A percentile compares a stretch with the other conserved stretches of the same genome.
phyloP scores from a whole-genome alignment of 2,888 invertebrate genomes.

The Deladenus siricidicola region DNA sequence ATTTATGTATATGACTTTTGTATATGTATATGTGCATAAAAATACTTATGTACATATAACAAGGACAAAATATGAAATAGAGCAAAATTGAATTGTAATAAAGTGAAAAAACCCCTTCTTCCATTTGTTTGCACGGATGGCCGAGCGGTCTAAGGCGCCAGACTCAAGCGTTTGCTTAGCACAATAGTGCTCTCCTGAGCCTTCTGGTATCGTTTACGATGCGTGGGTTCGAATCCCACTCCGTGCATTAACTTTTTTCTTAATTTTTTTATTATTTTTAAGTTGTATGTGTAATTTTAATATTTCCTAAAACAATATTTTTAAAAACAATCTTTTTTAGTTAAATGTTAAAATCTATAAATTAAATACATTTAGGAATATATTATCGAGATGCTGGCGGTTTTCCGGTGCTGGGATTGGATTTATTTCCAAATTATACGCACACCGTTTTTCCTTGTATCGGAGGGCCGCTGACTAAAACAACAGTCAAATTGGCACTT shows the following conservation, averaged over 20 bases:
- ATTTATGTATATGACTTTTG: too few relatives aligned
- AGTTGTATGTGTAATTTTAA: too few relatives aligned
- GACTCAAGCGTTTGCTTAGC: neutral
- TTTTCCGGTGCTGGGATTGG: constrained; percentile 24
- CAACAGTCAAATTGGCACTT: constrained; percentile 19
- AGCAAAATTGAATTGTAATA: too few relatives aligned
- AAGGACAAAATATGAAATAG: too few relatives aligned
- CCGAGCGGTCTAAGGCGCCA: constrained; percentile 11
- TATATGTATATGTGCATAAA: too few relatives aligned
- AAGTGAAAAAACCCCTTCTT: too few relatives aligned
- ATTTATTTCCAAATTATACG: constrained; percentile 26
- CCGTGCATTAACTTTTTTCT: constrained; percentile 6
- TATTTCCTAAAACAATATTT: too few relatives aligned
- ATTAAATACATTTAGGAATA: constrained; percentile 8
- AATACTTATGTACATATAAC: too few relatives aligned
- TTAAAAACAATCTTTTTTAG: too few relatives aligned
- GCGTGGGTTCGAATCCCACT: constrained; percentile 15
- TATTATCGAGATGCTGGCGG: constrained; percentile 30
- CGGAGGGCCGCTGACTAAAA: constrained; percentile 22
- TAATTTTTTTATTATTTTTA: too few relatives aligned
- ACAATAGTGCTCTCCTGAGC: too few relatives aligned
- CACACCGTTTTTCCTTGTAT: constrained; percentile 26
- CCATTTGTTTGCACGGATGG: constrained; percentile 20
- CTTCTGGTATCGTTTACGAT: constrained; percentile 11
- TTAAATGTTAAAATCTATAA: too few relatives aligned